Conservation (phyloP, 1,140 invertebrate genomes). For the Potamilus streckersoni region DNA sequence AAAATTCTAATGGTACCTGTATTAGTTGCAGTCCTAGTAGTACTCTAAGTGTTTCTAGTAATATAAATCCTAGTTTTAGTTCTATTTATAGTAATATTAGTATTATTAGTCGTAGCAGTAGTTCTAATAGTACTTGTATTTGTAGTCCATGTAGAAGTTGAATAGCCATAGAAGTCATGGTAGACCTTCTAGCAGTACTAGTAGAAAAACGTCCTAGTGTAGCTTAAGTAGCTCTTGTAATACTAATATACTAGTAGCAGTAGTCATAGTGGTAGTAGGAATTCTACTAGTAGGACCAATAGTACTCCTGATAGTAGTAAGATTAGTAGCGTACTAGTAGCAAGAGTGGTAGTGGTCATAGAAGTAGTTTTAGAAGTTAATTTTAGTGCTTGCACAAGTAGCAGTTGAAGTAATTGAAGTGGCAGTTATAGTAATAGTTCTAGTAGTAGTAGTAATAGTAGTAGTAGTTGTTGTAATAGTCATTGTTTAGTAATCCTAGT, state of each 20-base stretch:
- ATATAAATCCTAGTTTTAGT: neutral
- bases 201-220: neutral
- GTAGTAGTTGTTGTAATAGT: conserved; percentile 20
- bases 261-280: neutral
- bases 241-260: neutral
- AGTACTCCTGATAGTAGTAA: neutral
- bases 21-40: neutral
- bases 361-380: neutral
- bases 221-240: neutral
- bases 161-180: neutral
- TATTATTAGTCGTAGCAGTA: neutral
- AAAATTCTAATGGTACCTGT: neutral
- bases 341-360: neutral
- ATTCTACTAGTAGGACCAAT: neutral
- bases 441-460: conserved; percentile 24
- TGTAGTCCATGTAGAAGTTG: neutral
- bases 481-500: conserved; percentile 14
- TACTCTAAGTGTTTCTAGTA: neutral
- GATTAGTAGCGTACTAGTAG: neutral
- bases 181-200: neutral
- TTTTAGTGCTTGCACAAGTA: neutral
- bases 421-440: conserved; percentile 5
- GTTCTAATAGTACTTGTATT: neutral
- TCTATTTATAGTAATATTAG: neutral
- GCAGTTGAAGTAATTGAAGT: neutral